A percentile compares a stretch with the other conserved stretches of the same genome.
Conservation (phyloP, 2,797 vertebrate species). For the Acipenser ruthenus region DNA sequence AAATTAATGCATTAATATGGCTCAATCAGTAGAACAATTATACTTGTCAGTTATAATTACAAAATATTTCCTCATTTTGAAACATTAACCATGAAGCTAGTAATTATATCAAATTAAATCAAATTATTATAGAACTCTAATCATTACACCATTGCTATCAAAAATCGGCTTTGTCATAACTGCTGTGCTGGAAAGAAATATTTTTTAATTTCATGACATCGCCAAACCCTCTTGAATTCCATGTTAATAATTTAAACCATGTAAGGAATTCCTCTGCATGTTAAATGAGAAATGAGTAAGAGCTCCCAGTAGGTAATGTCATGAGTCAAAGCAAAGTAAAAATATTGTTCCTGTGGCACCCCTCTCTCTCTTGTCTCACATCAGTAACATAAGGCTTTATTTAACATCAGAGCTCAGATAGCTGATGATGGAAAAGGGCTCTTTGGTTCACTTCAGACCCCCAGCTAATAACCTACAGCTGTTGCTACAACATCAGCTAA, state of each 20-base stretch:
- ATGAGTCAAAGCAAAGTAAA: slow-evolving; percentile 22
- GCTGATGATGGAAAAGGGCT: slow-evolving; percentile 26
- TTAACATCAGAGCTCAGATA: slow-evolving; percentile 29
- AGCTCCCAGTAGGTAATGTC: slow-evolving; percentile 19
- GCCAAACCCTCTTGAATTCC: too few relatives aligned
- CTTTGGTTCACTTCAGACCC: slow-evolving; percentile 19
- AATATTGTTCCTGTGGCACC: slow-evolving; percentile 13
- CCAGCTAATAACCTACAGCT: slow-evolving; percentile 40
- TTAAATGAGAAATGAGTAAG: not conserved
- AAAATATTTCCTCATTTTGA: too few relatives aligned
- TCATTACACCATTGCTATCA: too few relatives aligned
- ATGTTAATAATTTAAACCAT: not conserved
- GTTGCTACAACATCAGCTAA: slow-evolving; percentile 19
- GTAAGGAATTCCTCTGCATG: not conserved
- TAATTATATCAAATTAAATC: too few relatives aligned
- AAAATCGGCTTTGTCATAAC: too few relatives aligned
- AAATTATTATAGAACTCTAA: too few relatives aligned
- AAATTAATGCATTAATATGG: too few relatives aligned
- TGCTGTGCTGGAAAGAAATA: too few relatives aligned
- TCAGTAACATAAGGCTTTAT: slow-evolving; percentile 27
- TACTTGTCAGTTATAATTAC: too few relatives aligned
- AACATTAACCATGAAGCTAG: too few relatives aligned
- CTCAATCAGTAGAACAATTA: too few relatives aligned
- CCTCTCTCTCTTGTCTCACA: not conserved
- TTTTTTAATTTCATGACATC: too few relatives aligned